A percentile compares a stretch with the other conserved stretches of the same genome.
Conservation (phyloP, 2,113 vertebrate species). For the Pollachius pollachius region DNA sequence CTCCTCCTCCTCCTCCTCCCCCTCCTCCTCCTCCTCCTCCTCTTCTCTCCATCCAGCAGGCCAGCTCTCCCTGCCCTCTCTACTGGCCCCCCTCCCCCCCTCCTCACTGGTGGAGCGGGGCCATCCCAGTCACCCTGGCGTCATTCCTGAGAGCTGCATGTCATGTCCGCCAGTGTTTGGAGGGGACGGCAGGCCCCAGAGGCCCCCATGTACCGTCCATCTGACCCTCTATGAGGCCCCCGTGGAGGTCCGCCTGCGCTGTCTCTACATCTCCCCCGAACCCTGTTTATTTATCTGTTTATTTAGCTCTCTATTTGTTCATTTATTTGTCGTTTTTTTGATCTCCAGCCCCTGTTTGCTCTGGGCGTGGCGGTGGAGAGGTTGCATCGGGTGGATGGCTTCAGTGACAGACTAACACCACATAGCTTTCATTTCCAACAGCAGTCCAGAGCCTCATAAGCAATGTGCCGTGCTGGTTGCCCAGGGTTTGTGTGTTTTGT, state of each 20-base stretch:
- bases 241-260: constrained; percentile 43
- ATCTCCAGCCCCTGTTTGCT: no score
- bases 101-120: constrained; percentile 50
- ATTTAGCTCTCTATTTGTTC: constrained; percentile 17
- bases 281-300: constrained; percentile 54
- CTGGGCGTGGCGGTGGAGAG: no score
- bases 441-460: constrained; percentile 57
- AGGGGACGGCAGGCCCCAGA: constrained; percentile 58
- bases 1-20: no score
- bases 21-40: no score
- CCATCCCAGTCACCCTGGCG: constrained; percentile 60
- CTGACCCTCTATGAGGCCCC: constrained; percentile 46
- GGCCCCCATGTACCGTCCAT: not conserved
- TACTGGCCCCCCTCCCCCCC: not conserved
- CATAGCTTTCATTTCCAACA: constrained; percentile 55
- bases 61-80: constrained; percentile 18
- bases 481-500: constrained; percentile 47
- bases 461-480: constrained; percentile 41
- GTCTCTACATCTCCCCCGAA: constrained; percentile 71
- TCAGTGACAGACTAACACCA: constrained; percentile 55
- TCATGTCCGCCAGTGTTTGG: constrained; percentile 68
- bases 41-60: constrained; percentile 55
- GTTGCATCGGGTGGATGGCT: constrained; percentile 49
- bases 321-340: no score
- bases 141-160: constrained; percentile 68